phyloP scores from a whole-genome alignment of 1,140 invertebrate species.

The Platyscapa corneri region DNA sequence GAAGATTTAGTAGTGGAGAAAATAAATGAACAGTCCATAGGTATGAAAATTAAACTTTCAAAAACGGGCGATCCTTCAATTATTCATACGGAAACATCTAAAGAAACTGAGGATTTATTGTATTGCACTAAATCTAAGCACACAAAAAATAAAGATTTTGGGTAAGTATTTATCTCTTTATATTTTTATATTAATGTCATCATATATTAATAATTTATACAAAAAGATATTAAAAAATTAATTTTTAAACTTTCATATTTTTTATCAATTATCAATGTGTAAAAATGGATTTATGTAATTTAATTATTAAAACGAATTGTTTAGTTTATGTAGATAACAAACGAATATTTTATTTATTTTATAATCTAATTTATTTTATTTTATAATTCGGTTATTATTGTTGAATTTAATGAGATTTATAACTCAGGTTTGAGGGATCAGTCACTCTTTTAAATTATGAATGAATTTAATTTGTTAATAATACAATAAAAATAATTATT shows the following conservation, averaged over 20 bases:
- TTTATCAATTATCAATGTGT: neutral
- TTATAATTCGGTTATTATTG: no score
- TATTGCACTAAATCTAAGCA: slow-evolving; percentile 54
- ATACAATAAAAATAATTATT: no score
- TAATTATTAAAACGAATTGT: no score
- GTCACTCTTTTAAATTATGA: no score
- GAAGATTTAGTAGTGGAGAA: slow-evolving; percentile 30
- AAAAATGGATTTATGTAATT: no score
- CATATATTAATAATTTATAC: neutral
- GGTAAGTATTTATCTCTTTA: slow-evolving; percentile 1
- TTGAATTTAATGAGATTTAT: no score
- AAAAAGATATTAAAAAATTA: neutral
- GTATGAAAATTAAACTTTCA: slow-evolving; percentile 60
- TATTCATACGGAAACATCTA: slow-evolving; percentile 50
- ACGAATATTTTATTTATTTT: no score
- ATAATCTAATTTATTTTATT: no score
- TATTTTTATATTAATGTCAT: neutral
- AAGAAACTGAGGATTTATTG: slow-evolving; percentile 33
- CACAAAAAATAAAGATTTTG: slow-evolving; percentile 52
- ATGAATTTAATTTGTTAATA: no score
- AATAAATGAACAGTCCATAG: slow-evolving; percentile 48
- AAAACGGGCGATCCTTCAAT: slow-evolving; percentile 61
- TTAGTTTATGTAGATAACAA: no score
- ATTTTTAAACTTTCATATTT: neutral
- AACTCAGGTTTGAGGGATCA: no score